These are phyloP conservation scores for Cephalopholis sonnerati DNA, from an alignment of 2,113 vertebrate genomes.

Conservation along the genomic window DNA sequence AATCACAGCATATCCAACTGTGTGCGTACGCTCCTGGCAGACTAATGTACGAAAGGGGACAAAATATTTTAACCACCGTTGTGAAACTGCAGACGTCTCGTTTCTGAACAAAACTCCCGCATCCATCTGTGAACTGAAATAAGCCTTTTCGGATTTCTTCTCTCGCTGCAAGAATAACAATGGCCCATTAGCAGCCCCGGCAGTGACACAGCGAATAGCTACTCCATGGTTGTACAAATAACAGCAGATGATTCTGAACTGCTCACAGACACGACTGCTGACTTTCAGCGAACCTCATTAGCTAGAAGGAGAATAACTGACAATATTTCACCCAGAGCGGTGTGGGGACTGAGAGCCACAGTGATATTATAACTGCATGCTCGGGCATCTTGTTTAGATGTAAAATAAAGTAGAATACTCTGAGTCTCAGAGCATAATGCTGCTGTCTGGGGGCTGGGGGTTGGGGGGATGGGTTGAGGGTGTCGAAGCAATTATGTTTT, in stretches of 20 bases:
- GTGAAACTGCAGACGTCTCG: slow-evolving; percentile 16
- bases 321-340: neutral
- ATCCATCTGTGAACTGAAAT: slow-evolving; percentile 2
- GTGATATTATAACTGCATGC: neutral
- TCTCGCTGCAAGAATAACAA: slow-evolving; percentile 22
- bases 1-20: neutral
- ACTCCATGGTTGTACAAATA: slow-evolving; percentile 29
- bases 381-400: slow-evolving; percentile 36
- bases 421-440: neutral
- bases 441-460: neutral
- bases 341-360: neutral
- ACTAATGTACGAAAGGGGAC: neutral
- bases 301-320: slow-evolving; percentile 14
- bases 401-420: slow-evolving; percentile 28
- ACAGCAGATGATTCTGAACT: slow-evolving; percentile 26
- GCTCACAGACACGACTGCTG: slow-evolving; percentile 7
- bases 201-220: neutral
- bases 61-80: neutral
- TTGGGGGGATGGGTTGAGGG: neutral
- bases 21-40: neutral
- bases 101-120: neutral
- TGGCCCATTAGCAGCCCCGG: slow-evolving; percentile 30
- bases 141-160: neutral
- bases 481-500: slow-evolving; percentile 17
- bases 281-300: slow-evolving; percentile 35